Evolutionary conservation across 2,888 invertebrate species (phyloP).

Genomic region (Andrena hattorfiana): DNA sequence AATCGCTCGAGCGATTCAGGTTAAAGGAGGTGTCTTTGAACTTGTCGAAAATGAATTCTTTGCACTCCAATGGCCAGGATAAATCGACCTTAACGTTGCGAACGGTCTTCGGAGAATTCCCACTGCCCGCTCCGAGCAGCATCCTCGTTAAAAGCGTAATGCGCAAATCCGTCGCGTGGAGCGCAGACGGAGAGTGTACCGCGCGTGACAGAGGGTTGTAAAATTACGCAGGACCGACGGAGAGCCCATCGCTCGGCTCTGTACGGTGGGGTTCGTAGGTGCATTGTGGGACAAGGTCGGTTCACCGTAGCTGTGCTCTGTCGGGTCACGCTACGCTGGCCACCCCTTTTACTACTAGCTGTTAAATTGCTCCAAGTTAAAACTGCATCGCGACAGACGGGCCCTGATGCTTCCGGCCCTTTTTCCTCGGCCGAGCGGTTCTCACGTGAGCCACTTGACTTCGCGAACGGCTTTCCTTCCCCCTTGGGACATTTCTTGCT

Average conservation of each 20-base stretch:
- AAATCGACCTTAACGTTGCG: neutral
- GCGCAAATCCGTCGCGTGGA: constrained; percentile 5
- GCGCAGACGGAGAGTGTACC: constrained; percentile 18
- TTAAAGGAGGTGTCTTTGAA: too few species aligned
- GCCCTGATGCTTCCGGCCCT: constrained; percentile 63
- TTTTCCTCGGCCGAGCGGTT: constrained; percentile 32
- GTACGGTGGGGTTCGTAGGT: constrained; percentile 55
- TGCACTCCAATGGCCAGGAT: neutral
- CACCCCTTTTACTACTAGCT: constrained; percentile 73
- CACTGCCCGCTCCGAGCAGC: neutral
- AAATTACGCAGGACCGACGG: constrained; percentile 46
- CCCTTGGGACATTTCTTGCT: neutral
- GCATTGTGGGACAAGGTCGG: constrained; percentile 78
- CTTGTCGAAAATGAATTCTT: too few species aligned
- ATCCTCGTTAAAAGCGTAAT: constrained; percentile 3
- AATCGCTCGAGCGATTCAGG: too few species aligned
- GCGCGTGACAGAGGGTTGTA: constrained; percentile 37
- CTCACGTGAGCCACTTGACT: constrained; percentile 21
- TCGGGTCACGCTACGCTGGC: constrained; percentile 72
- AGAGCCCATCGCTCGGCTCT: neutral
- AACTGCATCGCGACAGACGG: constrained; percentile 60
- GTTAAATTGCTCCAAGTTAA: constrained; percentile 69
- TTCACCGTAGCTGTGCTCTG: constrained; percentile 66
- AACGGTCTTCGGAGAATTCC: neutral
- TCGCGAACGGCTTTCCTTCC: neutral